phyloP scores from a whole-genome alignment of 2,797 vertebrate species.

The Perodicticus potto region DNA sequence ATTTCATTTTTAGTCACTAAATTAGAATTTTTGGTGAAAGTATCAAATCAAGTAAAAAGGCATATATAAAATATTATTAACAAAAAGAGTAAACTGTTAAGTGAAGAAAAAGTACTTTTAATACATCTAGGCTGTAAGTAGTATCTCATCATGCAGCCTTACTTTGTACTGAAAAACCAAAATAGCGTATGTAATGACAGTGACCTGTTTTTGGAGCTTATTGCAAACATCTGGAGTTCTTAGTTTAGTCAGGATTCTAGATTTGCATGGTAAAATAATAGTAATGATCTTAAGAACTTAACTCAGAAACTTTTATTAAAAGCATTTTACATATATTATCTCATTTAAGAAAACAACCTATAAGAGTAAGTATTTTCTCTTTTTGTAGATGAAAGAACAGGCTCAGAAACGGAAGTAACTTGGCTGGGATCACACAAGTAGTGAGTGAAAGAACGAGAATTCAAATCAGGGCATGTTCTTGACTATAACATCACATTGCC shows the following conservation, averaged over 20 bases:
- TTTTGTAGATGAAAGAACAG: slow-evolving; percentile 2
- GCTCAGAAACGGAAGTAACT: not conserved
- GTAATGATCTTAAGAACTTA: not conserved
- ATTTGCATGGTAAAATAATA: not conserved
- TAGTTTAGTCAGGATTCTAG: not conserved
- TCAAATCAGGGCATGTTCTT: not conserved
- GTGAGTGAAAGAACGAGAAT: not conserved
- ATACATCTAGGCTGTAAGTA: slow-evolving; percentile 16
- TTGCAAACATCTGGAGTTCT: not conserved
- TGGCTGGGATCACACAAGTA: not conserved
- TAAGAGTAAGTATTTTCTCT: not conserved
- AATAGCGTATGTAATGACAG: not conserved
- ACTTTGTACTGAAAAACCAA: not conserved
- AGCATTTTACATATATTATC: not conserved
- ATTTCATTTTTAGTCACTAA: not conserved
- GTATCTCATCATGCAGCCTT: not conserved
- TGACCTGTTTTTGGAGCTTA: not conserved
- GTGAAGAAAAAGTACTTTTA: slow-evolving; percentile 18
- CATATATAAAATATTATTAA: slow-evolving; percentile 24
- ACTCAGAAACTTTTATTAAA: slow-evolving; percentile 18
- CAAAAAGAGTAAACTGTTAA: not conserved
- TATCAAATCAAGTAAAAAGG: slow-evolving; percentile 27
- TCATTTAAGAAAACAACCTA: slow-evolving; percentile 37
- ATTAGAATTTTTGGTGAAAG: slow-evolving; percentile 51
- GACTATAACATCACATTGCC: not conserved